Percentiles rank a stretch among this genome's conserved stretches.
These are phyloP conservation scores for Drosophila tani DNA, from an alignment of 1,140 invertebrate genomes.

Conservation along the genomic window DNA sequence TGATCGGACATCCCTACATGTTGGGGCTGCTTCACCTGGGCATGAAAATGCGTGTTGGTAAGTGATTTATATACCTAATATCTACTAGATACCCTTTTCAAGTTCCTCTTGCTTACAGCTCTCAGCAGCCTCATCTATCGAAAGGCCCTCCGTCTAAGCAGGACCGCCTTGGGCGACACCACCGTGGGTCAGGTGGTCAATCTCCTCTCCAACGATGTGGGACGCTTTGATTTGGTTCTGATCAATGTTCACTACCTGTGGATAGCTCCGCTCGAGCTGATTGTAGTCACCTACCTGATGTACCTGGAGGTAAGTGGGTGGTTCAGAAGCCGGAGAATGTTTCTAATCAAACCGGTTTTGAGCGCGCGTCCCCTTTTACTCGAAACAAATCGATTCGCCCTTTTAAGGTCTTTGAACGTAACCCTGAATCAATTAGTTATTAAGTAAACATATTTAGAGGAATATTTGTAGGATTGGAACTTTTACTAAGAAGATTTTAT, in stretches of 20 bases:
- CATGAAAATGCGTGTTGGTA: conserved; percentile 82
- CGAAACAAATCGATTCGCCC: neutral
- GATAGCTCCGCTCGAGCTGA: conserved; percentile 87
- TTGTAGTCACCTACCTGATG: conserved; percentile 86
- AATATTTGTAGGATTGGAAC: neutral
- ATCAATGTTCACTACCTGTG: conserved; percentile 85
- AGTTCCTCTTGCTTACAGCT: conserved; percentile 67
- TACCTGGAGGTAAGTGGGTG: conserved; percentile 59
- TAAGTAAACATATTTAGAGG: neutral
- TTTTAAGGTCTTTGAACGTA: conserved; percentile 1
- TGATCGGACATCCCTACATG: conserved; percentile 88
- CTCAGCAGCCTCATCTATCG: conserved; percentile 89
- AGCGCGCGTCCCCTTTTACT: neutral
- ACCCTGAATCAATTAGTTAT: neutral
- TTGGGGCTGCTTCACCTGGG: conserved; percentile 86
- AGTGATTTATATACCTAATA: neutral
- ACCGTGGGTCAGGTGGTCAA: conserved; percentile 92
- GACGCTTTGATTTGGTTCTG: conserved; percentile 82
- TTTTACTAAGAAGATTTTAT: neutral
- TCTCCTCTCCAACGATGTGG: conserved; percentile 88
- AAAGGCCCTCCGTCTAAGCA: conserved; percentile 88
- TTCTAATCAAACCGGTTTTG: conserved; percentile 18
- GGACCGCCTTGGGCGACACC: conserved; percentile 90
- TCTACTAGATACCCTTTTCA: neutral
- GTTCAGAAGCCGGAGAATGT: neutral